Conservation (phyloP, 2,888 invertebrate species). For the Halictus ligatus region DNA sequence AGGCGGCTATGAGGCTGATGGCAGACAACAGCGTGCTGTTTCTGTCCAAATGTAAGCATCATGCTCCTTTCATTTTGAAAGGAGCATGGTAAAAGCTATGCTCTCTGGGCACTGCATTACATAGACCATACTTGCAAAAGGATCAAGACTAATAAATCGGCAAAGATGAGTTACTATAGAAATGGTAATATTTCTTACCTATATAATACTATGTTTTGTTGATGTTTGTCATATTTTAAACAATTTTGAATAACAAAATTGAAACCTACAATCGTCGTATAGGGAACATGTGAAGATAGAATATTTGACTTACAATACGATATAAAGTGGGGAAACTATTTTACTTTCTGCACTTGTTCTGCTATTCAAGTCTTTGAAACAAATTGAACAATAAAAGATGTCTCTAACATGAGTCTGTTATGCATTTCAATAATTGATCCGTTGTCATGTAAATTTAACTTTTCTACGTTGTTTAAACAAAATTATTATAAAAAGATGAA, state of each 20-base stretch:
- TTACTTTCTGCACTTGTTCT: slow-evolving; percentile 57
- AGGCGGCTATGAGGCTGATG: slow-evolving; percentile 81
- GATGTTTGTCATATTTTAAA: slow-evolving; percentile 58
- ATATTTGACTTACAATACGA: slow-evolving; percentile 38
- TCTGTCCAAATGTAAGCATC: slow-evolving; percentile 46
- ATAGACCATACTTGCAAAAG: slow-evolving; percentile 42
- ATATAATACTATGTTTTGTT: slow-evolving; percentile 63
- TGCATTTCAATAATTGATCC: slow-evolving; percentile 28
- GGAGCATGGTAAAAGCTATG: slow-evolving; percentile 52
- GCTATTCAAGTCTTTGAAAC: slow-evolving; percentile 45
- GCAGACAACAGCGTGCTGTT: slow-evolving; percentile 71
- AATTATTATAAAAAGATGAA: background rate
- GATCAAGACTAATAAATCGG: slow-evolving; percentile 57
- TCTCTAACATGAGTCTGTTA: slow-evolving; percentile 45
- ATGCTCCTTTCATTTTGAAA: slow-evolving; percentile 44
- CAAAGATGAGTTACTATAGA: slow-evolving; percentile 52
- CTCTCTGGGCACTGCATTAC: slow-evolving; percentile 41
- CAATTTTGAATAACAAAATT: slow-evolving; percentile 34
- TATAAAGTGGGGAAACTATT: slow-evolving; percentile 48
- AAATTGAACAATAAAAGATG: slow-evolving; percentile 59
- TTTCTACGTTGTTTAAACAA: slow-evolving; percentile 8
- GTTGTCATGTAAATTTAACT: slow-evolving; percentile 26
- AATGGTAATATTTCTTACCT: slow-evolving; percentile 68
- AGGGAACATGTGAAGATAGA: slow-evolving; percentile 28
- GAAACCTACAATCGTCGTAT: slow-evolving; percentile 33